Evolutionary conservation across 2,888 invertebrate species (phyloP), one percentile per base, ranked within the genome.

Genomic region (Petrolisthes cinctipes): DNA sequence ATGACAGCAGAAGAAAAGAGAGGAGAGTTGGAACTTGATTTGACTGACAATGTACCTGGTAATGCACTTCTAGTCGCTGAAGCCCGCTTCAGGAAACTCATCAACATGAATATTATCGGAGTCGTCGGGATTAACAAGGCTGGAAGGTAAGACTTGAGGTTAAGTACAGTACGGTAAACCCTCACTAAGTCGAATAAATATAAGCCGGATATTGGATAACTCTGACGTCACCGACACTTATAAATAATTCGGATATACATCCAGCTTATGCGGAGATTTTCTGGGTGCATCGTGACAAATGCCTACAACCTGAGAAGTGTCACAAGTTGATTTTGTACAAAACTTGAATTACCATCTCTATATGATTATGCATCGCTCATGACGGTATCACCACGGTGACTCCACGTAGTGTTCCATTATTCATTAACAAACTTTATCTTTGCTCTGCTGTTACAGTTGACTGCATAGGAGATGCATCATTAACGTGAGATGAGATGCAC

Each of bases 91-190:
- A 86, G 90, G 68, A 90, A 90, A 54, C 85, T 90, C 17, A 90
- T 90, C 51, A 90, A 90, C 78, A 90, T 90, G 90, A 90, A 90
- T 78, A 90, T 90, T 71, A 90, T 90, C 54, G 90, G 90, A 57
- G 89, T 90, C 23, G 79, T 86, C 75, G 90, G 90, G 4, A 85
- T 90, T 53, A 90, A 90, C 66, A 90, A 89, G 81, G 88, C 88
- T 76, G 86, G 90, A 82, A 89, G 90, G 90, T 88, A 80, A 86
- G 86, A 20, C 53, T 20, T 82, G 75, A 5, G 23, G 20, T 20
- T 73, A 73, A 5, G 23, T 73, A 73, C 23, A 73, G 20, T 20
- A 20, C 20, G 5, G 23, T 73, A 73, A 37, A 37, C 37, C 37
- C 37, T 37, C 37, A 37, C 37, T 37, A 37, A 37, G 1, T 37